Conservation (phyloP, 2,797 vertebrate species). For the Siniperca scherzeri region DNA sequence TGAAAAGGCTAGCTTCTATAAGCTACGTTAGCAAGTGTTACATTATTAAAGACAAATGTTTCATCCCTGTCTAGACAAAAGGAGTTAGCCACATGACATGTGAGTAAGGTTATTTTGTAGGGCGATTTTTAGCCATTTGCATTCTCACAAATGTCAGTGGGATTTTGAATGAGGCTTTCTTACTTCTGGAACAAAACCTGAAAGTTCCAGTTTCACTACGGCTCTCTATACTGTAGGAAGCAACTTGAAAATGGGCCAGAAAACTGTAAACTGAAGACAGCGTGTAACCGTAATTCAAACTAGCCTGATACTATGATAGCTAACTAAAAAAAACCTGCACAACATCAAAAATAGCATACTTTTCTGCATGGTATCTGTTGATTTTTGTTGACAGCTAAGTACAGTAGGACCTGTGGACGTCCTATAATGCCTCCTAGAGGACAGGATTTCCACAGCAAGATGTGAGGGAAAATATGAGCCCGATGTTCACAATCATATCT, state of each 20-base stretch:
- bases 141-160: neutral
- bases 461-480: too few relatives aligned
- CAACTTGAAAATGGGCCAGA: conserved; percentile 19
- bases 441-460: neutral
- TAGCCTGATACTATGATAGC: too few relatives aligned
- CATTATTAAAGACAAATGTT: too few relatives aligned
- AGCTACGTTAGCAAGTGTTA: too few relatives aligned
- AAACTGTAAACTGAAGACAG: neutral
- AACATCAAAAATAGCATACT: neutral
- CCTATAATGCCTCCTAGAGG: neutral
- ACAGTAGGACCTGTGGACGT: neutral
- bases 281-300: neutral
- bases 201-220: neutral
- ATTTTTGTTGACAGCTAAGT: neutral
- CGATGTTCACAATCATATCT: neutral
- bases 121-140: neutral
- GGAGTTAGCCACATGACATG: too few relatives aligned
- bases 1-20: too few relatives aligned
- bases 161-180: neutral
- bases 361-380: neutral
- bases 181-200: neutral
- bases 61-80: too few relatives aligned
- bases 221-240: neutral
- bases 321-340: neutral
- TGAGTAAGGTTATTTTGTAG: neutral